Evolutionary conservation across 2,113 vertebrate species (phyloP).

Genomic region (Dromas ardeola): DNA sequence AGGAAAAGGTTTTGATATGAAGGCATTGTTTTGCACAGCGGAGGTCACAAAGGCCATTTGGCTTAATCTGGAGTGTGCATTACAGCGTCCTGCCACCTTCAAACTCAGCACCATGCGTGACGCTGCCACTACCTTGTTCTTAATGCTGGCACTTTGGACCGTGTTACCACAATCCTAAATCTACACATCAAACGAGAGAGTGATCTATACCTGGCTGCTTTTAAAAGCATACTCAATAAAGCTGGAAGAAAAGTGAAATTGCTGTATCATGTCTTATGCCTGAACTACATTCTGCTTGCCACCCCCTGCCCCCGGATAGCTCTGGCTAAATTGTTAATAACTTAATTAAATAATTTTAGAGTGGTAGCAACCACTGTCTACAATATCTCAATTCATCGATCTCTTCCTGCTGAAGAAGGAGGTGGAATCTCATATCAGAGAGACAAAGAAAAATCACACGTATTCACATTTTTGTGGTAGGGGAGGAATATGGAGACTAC

Average conservation of each 20-base stretch:
- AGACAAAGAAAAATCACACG: background rate
- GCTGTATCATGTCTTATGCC: background rate
- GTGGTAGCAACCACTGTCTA: background rate
- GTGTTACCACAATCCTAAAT: background rate
- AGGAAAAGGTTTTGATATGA: background rate
- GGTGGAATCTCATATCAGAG: background rate
- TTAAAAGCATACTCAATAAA: background rate
- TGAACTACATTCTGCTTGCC: background rate
- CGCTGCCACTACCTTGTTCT: background rate
- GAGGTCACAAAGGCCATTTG: background rate
- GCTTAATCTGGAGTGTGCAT: background rate
- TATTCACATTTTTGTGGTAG: background rate
- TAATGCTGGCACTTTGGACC: background rate
- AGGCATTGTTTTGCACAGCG: background rate
- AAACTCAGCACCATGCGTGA: background rate
- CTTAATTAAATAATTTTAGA: background rate
- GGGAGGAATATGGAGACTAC: background rate
- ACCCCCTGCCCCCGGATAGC: rapidly evolving
- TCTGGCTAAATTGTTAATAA: background rate
- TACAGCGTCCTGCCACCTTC: background rate
- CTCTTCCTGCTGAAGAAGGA: background rate
- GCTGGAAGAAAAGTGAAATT: background rate
- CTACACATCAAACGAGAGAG: background rate
- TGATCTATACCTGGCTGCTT: background rate
- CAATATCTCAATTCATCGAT: background rate